Base-by-base conservation (phyloP, 2,113 vertebrate species). In the Cynoglossus semilaevis region DNA sequence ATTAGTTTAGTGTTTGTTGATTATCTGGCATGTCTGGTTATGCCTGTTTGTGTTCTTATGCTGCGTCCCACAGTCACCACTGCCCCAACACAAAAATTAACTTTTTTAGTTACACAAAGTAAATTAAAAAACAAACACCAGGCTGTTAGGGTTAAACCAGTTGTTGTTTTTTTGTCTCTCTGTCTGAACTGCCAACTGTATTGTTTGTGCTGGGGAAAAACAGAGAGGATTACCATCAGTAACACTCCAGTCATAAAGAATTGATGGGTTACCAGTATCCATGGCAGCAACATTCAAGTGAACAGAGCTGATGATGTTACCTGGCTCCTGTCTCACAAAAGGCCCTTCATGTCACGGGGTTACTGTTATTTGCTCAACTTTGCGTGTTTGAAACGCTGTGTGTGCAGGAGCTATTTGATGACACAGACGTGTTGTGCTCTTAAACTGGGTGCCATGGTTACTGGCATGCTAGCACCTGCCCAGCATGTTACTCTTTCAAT, bases 391-490 rank as follows among this genome's bases (percentile, higher is more conserved):
- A 85, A 91, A 88, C 87, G 38, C 81, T 60, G 80, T 85, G 88
- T 79, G 88, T 85, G 92, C 90, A 92, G 93, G 85, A 93, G 92
- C 91, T 78, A 84, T 90, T 77, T 87, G 82, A 81, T 84, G 92
- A 93, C 83, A 92, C 43, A 73, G 58, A 81, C 69, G 80, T 83
- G 84, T 88, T 87, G 81, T 80, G 71, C 84, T 77, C 75, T 79
- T 81, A 85, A 83, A 79, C 63, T 11, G 5, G 89, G 60, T 64
- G 63, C 92, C 90, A 89, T 89, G 84, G 94, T 90, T 90, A 93
- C 90, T 64, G 91, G 88, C 94, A 81, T 91, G 94, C 87, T 92
- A 77, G 90, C 91, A 91, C 94, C 93, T 96, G 94, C 92, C 93
- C 90, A 63, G 19, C 53, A 88, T 83, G 88, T 80, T 75, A 64